Conservation (phyloP, 2,888 invertebrate species). For the Heliconius sara region DNA sequence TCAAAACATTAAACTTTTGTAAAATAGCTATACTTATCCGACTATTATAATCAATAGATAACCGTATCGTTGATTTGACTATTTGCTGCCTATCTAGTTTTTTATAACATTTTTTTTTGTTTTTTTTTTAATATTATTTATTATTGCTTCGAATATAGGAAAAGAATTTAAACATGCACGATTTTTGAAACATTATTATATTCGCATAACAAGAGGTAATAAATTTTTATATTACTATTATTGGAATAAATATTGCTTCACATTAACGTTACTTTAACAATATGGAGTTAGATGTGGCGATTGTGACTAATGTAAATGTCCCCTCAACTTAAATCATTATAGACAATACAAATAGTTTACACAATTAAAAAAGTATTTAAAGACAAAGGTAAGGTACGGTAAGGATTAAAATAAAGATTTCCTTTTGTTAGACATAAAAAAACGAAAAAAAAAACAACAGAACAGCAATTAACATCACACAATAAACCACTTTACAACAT, state of each 20-base stretch:
- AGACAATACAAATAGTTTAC: neutral
- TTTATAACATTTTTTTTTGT: neutral
- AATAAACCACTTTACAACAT: neutral
- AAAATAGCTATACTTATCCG: conserved; percentile 1
- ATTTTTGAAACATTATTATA: conserved; percentile 11
- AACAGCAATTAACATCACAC: neutral
- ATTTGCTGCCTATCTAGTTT: conserved; percentile 14
- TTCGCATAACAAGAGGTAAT: conserved; percentile 21
- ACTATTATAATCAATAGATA: neutral
- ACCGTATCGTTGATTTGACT: conserved; percentile 12
- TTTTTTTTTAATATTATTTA: conserved; percentile 2
- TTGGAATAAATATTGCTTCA: conserved; percentile 17
- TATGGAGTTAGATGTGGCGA: neutral
- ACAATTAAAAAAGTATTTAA: neutral
- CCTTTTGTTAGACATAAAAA: neutral
- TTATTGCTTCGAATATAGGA: conserved; percentile 20
- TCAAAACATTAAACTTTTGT: conserved; percentile 11
- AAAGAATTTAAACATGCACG: conserved; percentile 6
- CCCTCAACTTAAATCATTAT: conserved; percentile 1
- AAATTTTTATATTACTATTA: conserved; percentile 5
- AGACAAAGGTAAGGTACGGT: neutral
- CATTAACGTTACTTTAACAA: neutral
- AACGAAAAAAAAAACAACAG: neutral
- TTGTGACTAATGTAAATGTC: neutral
- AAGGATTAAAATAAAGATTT: neutral